A percentile compares a stretch with the other conserved stretches of the same genome.
These are phyloP conservation scores for Thinocorus orbignyianus DNA, from an alignment of 2,113 vertebrate genomes.

Conservation along the genomic window DNA sequence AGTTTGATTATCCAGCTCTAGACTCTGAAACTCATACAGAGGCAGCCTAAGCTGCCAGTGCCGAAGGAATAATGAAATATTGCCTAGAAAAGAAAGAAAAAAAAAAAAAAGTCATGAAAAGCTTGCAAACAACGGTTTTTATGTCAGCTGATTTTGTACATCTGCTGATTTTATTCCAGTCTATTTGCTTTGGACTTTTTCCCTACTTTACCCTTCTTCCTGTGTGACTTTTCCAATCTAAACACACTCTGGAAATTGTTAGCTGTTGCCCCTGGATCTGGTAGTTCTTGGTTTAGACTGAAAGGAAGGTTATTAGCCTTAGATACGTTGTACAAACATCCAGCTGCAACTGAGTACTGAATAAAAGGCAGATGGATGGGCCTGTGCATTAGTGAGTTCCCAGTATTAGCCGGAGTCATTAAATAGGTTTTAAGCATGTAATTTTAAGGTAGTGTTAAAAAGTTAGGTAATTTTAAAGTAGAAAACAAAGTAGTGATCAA, in stretches of 20 bases:
- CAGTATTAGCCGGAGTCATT: not conserved
- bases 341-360: not conserved
- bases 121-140: not conserved
- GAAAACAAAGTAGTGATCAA: not conserved
- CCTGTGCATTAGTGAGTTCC: not conserved
- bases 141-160: slow-evolving; percentile 19
- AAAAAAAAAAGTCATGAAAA: not conserved
- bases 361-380: not conserved
- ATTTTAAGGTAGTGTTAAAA: not conserved
- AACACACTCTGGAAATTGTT: slow-evolving; percentile 42
- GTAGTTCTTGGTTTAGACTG: slow-evolving; percentile 1
- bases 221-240: slow-evolving; percentile 28
- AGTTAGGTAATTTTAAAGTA: not conserved
- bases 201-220: slow-evolving; percentile 27
- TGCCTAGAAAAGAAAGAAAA: not conserved
- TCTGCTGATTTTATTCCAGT: slow-evolving; percentile 7
- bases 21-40: not conserved
- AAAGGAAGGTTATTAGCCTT: slow-evolving; percentile 10
- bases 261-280: slow-evolving; percentile 9
- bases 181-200: slow-evolving; percentile 23
- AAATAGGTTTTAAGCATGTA: not conserved
- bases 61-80: not conserved
- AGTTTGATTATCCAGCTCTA: not conserved
- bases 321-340: not conserved
- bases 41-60: not conserved